Evolutionary conservation across 2,888 invertebrate species (phyloP), one percentile per base, ranked within the genome.

Genomic region (Adineta ricciae): DNA sequence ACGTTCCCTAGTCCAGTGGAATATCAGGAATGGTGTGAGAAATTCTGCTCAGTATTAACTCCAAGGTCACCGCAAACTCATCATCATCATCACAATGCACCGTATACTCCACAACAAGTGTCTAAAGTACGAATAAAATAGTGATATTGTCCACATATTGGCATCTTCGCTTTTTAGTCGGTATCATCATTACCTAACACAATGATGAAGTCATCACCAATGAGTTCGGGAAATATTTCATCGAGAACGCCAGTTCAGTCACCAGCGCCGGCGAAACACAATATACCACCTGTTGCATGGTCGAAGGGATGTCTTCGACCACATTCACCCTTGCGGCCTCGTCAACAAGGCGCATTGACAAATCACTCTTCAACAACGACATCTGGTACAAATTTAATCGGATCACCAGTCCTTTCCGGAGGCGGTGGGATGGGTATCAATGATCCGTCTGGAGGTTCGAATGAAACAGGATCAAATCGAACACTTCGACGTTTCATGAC

Each of bases 21-120:
- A 78, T 78, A 41, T 78, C 24, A 78, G 24, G 78, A 78, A 78
- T 78, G 78, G 78, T 78, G 41, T 78, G 78, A 78, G 11, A 78
- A 78, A 41, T 78, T 78, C n/a, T 41, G 41, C 41, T 41, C 78
- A n/a, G 38, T 78, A 78, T 32, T 64, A 64, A 5, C 64, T 7
- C 3, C 32, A 64, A 64, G 32, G 32, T 32, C 64, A 19, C 64
- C 64, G 27, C 64, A 64, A 64, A 27, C 27, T 32, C 27, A 64
- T 24, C 27, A 56, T 64, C 64, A 64, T 32, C 64, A 64, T 32
- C 36, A 38, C 9, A 41, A 41, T 41, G 24, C 73, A 41, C 73
- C 73, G 8, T 41, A 78, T 78, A 41, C 41, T 24, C 78, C 78
- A 32, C 64, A 64, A 78, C 41, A 41, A 78, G 24, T 41, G 9